These are phyloP conservation scores for Hippocampus mohnikei DNA, from an alignment of 2,113 vertebrate genomes.

Conservation along the genomic window DNA sequence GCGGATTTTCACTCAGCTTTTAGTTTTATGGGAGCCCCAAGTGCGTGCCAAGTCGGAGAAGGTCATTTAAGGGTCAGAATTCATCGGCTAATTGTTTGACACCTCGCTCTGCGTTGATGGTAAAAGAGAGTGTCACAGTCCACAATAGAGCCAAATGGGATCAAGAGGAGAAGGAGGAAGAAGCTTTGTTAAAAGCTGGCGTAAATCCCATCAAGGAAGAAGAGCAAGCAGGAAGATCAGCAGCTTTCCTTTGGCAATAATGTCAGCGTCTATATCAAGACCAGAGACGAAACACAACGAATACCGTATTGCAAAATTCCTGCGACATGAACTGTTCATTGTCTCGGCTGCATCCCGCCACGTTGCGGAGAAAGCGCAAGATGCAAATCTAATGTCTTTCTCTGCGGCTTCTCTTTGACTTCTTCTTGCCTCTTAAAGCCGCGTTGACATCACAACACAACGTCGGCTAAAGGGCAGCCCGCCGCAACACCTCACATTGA, in stretches of 20 bases:
- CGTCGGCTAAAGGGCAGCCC: no score
- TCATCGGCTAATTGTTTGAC: conserved; percentile 38
- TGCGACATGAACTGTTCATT: no score
- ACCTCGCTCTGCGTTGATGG: conserved; percentile 32
- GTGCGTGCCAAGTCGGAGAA: conserved; percentile 11
- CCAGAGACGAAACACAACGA: no score
- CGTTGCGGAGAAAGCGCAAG: neutral
- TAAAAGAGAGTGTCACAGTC: conserved; percentile 53
- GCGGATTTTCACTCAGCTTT: no score
- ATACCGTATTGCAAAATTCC: no score
- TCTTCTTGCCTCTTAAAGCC: neutral
- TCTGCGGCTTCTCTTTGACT: no score
- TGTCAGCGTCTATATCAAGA: neutral
- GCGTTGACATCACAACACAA: no score
- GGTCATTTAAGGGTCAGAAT: neutral
- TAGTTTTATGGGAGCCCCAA: neutral
- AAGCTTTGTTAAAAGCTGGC: conserved; percentile 68
- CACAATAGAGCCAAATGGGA: conserved; percentile 61
- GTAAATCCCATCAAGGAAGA: conserved; percentile 65
- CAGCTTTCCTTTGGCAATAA: neutral
- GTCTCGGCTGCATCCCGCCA: no score
- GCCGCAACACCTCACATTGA: conserved; percentile 46
- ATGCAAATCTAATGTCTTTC: neutral
- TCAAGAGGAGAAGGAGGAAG: conserved; percentile 22
- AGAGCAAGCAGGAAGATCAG: conserved; percentile 12